A percentile compares a stretch with the other conserved stretches of the same genome.
Conservation (phyloP, 2,113 vertebrate species). For the Macrotus californicus region DNA sequence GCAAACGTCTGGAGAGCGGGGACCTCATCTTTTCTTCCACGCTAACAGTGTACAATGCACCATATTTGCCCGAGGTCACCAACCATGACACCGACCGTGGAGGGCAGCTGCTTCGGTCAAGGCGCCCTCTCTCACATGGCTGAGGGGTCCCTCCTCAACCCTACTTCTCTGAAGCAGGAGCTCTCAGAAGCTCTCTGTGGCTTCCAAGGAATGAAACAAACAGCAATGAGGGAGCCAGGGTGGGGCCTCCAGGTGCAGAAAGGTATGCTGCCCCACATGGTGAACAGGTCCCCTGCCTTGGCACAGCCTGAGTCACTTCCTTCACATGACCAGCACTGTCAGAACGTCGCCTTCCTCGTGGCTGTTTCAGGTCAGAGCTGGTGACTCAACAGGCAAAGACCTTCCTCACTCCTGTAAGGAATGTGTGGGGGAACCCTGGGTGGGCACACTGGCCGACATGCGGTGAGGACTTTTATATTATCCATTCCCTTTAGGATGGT, state of each 20-base stretch:
- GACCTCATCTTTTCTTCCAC: not conserved
- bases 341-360: not conserved
- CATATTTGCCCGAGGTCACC: too few species aligned
- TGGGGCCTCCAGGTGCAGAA: not conserved
- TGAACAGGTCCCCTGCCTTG: not conserved
- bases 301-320: not conserved
- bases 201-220: not conserved
- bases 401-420: not conserved
- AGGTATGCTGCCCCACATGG: not conserved
- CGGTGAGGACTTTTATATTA: not conserved
- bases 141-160: not conserved
- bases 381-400: not conserved
- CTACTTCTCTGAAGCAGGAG: too few species aligned
- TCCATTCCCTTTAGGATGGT: not conserved
- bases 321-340: not conserved
- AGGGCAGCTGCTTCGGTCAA: not conserved
- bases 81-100: not conserved
- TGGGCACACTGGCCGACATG: not conserved
- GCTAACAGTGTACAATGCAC: fast-evolving
- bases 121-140: not conserved
- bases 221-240: not conserved
- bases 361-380: not conserved
- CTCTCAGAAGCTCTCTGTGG: not conserved
- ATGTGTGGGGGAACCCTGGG: too few species aligned
- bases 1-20: not conserved